Evolutionary conservation across 1,140 invertebrate genomes (phyloP).

Genomic region (Macrostomum lignano): DNA sequence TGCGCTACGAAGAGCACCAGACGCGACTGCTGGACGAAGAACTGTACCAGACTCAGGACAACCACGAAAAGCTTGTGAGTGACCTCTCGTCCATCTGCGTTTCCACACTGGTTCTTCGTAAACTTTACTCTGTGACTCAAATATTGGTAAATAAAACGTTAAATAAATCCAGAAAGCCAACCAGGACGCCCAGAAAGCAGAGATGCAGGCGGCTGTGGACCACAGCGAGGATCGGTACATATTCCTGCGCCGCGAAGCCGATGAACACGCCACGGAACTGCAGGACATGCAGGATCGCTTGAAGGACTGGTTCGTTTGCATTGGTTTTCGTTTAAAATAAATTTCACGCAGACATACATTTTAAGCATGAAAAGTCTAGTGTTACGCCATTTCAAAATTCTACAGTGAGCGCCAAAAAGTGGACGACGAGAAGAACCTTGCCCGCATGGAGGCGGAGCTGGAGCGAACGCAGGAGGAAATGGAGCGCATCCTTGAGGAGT

Average conservation of each 20-base stretch:
- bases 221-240: slow-evolving; percentile 4
- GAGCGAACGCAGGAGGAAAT: slow-evolving; percentile 12
- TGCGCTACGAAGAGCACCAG: no score
- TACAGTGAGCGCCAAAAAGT: slow-evolving; percentile 15
- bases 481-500: slow-evolving; percentile 14
- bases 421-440: slow-evolving; percentile 16
- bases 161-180: no score
- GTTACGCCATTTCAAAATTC: neutral
- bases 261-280: slow-evolving; percentile 16
- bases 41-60: no score
- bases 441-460: slow-evolving; percentile 14
- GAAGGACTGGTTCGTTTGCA: slow-evolving; percentile 11
- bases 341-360: neutral
- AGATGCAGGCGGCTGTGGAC: slow-evolving; percentile 1
- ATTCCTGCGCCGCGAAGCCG: neutral
- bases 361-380: neutral
- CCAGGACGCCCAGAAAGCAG: slow-evolving; percentile 5
- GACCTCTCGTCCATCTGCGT: no score
- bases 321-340: neutral
- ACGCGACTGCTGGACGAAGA: no score
- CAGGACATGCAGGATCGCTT: slow-evolving; percentile 16
- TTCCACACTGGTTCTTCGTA: no score
- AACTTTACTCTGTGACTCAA: no score
- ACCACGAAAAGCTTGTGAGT: no score
- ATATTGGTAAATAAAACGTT: no score